Percentiles rank a stretch among this genome's conserved stretches.
phyloP scores from a whole-genome alignment of 2,888 invertebrate species.

The Lasioglossum morio region DNA sequence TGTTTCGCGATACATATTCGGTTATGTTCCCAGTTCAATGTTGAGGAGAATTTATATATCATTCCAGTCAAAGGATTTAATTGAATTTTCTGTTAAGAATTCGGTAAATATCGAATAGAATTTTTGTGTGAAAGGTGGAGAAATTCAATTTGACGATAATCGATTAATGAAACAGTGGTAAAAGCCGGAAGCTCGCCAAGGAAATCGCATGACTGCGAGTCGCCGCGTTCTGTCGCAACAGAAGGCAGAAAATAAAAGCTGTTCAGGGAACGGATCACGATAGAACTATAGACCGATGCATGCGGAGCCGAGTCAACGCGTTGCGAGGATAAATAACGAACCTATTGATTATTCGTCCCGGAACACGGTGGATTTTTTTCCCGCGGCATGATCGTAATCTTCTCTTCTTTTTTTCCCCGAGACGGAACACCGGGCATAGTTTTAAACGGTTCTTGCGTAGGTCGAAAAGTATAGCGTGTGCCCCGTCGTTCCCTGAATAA shows the following conservation, averaged over 20 bases:
- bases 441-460: conserved; percentile 5
- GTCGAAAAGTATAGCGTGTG: not conserved
- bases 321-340: conserved; percentile 23
- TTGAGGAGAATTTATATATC: not conserved
- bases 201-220: conserved; percentile 42
- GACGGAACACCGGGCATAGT: not conserved
- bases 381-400: not conserved
- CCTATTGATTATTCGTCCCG: conserved; percentile 23
- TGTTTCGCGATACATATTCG: not conserved
- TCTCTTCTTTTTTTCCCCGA: not conserved
- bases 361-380: conserved; percentile 21
- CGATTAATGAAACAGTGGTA: not conserved
- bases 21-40: not conserved
- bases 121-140: not conserved
- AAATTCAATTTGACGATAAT: not conserved
- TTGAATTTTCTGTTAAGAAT: not conserved
- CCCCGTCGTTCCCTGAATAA: not conserved
- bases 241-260: conserved; percentile 41
- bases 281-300: not conserved
- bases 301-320: not conserved
- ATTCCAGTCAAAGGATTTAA: not conserved
- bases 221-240: conserved; percentile 39
- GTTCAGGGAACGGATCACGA: conserved; percentile 17
- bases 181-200: conserved; percentile 13
- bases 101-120: not conserved